Percentiles rank a stretch among this genome's conserved stretches.
Evolutionary conservation across 2,797 vertebrate genomes (phyloP).

Genomic region (Crenuchus spilurus): DNA sequence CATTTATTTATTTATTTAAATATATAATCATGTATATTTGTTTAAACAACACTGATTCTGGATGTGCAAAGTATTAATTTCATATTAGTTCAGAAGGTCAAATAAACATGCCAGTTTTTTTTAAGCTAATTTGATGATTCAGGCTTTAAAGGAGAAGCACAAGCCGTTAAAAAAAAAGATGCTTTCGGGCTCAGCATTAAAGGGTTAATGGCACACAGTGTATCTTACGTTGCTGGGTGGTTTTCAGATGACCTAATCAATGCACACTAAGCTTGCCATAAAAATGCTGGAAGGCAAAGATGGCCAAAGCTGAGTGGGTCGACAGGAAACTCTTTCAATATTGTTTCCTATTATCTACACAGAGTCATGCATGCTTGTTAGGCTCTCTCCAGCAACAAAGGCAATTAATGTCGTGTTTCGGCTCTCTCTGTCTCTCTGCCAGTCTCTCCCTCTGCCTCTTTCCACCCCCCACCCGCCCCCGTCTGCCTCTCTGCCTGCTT

Average conservation of each 20-base stretch:
- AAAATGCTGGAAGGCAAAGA: slow-evolving; percentile 60
- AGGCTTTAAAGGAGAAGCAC: not conserved
- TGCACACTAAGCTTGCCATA: slow-evolving; percentile 62
- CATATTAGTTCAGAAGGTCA: no score
- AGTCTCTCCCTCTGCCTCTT: slow-evolving; percentile 24
- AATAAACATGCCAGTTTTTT: no score
- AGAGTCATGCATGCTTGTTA: slow-evolving; percentile 55
- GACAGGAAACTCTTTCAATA: slow-evolving; percentile 55
- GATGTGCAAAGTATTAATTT: no score
- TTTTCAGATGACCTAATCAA: slow-evolving; percentile 62
- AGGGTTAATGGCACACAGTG: slow-evolving; percentile 28
- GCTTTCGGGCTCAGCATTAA: not conserved
- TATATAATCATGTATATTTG: no score
- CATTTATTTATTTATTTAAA: no score
- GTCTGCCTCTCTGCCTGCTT: slow-evolving; percentile 53
- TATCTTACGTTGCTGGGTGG: slow-evolving; percentile 4
- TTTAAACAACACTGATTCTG: no score
- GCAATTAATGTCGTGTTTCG: slow-evolving; percentile 63
- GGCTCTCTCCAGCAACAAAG: slow-evolving; percentile 59
- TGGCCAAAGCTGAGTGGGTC: slow-evolving; percentile 61
- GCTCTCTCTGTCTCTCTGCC: slow-evolving; percentile 30
- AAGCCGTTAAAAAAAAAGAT: no score
- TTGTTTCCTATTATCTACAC: slow-evolving; percentile 60
- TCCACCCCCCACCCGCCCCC: slow-evolving; percentile 4
- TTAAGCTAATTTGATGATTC: no score